Evolutionary conservation across 2,113 vertebrate genomes (phyloP).

Genomic region (Tachysurus fulvidraco): DNA sequence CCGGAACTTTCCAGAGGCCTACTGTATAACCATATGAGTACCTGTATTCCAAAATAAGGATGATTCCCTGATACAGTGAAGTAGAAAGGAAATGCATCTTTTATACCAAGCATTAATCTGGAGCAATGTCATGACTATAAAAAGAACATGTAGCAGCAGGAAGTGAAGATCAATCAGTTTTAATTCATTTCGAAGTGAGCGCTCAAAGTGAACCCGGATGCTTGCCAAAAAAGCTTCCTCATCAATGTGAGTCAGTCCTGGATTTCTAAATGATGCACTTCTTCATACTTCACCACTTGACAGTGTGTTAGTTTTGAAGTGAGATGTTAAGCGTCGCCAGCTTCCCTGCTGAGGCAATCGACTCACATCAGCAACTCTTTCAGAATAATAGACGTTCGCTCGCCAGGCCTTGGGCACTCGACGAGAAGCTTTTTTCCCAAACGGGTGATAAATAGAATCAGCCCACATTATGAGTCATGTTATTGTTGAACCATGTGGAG

Average conservation of each 20-base stretch:
- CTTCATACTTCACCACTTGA: not conserved
- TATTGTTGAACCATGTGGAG: constrained; percentile 37
- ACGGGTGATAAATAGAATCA: constrained; percentile 20
- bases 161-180: constrained; percentile 26
- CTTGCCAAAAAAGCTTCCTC: constrained; percentile 19
- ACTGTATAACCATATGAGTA: not conserved
- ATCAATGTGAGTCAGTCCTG: constrained; percentile 1
- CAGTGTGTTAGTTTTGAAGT: not conserved
- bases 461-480: constrained; percentile 48
- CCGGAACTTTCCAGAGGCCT: not conserved
- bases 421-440: constrained; percentile 25
- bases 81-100: not conserved
- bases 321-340: not conserved
- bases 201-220: not conserved
- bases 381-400: constrained; percentile 24
- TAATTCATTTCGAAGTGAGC: constrained; percentile 14
- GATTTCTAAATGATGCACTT: constrained; percentile 22
- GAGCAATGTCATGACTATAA: not conserved
- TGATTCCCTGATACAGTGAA: not conserved
- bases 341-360: constrained; percentile 1
- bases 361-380: constrained; percentile 20
- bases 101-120: not conserved
- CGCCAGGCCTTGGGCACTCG: not conserved
- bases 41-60: not conserved
- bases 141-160: not conserved